Evolutionary conservation across 2,888 invertebrate species (phyloP), one percentile per base, ranked within the genome.

Genomic region (Resseliella maxima): DNA sequence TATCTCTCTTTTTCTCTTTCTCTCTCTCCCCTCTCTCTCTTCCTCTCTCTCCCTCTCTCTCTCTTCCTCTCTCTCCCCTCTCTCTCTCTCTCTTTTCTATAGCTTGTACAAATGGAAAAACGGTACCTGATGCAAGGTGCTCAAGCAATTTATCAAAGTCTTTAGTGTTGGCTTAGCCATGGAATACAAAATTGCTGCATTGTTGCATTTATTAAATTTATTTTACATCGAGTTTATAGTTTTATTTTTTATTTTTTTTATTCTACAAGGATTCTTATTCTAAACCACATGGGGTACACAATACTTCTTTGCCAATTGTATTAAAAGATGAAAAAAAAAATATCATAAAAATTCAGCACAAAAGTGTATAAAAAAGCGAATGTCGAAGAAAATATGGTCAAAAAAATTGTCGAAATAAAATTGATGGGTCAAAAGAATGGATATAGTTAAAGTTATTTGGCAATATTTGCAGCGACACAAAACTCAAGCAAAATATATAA

Each of bases 111-210:
- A 6, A 15, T n/a, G n/a, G n/a, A n/a, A 18, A 50, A 18, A 1
- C 0, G 15, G 12, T 0, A 31, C 24, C 6, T n/a, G 1, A 24
- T 50, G 59, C 59, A 27, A 59, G 59, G 35, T 21, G 18, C 36
- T 38, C 38, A 24, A n/a, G 38, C 83, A 36, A 83, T 83, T 83
- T 83, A 83, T 83, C 83, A 83, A 83, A 83, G 83, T 83, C 83
- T 83, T 72, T 38, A 38, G 38, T 83, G 8, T 72, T 72, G 72
- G 38, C 83, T 38, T 10, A 83, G 83, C 83, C 83, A 83, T 38
- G 12, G 24, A 38, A 36, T 12, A 83, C 38, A 83, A 38, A 38
- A n/a, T 10, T 83, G 24, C 24, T 83, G 12, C n/a, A 38, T 36
- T 38, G 36, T 24, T 83, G 83, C 36, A 83, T 83, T 83, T 38